A percentile compares a stretch with the other conserved stretches of the same genome.
Evolutionary conservation across 2,797 vertebrate genomes (phyloP).

Genomic region (Huso huso): DNA sequence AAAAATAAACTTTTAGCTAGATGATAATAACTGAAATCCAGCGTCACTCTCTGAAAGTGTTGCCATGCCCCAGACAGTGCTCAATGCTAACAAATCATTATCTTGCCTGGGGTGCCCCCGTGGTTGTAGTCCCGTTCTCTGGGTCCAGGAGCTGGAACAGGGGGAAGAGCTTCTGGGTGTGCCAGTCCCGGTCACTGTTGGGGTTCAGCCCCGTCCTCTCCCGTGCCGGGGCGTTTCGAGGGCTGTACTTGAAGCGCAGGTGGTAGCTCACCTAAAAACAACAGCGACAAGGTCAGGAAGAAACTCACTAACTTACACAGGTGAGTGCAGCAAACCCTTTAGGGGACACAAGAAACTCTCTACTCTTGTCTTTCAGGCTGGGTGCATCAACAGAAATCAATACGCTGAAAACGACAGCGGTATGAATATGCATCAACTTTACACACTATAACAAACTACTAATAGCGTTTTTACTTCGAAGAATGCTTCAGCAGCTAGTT

Average conservation of each 20-base stretch:
- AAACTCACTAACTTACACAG: background rate
- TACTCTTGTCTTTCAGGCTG: too few relatives aligned
- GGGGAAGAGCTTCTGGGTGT: slow-evolving; percentile 83
- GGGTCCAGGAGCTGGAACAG: slow-evolving; percentile 84
- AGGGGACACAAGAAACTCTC: too few relatives aligned
- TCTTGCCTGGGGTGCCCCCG: slow-evolving; percentile 84
- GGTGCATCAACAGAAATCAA: background rate
- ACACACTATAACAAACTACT: too few relatives aligned
- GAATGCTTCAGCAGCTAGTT: too few relatives aligned
- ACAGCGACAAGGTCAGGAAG: background rate
- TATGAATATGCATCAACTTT: too few relatives aligned
- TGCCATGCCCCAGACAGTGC: too few relatives aligned
- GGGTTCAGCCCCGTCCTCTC: slow-evolving; percentile 75
- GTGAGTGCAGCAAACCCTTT: background rate
- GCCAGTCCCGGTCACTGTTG: slow-evolving; percentile 89
- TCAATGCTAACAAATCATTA: too few relatives aligned
- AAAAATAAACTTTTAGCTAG: too few relatives aligned
- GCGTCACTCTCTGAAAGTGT: too few relatives aligned
- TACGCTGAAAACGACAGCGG: too few relatives aligned
- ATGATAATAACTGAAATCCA: too few relatives aligned
- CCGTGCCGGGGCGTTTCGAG: slow-evolving; percentile 65
- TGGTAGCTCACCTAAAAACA: slow-evolving; percentile 73
- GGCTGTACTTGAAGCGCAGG: slow-evolving; percentile 85
- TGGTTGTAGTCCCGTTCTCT: slow-evolving; percentile 61
- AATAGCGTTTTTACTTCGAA: too few relatives aligned